Conservation (phyloP, 2,797 vertebrate species). For the Pelodytes ibericus region DNA sequence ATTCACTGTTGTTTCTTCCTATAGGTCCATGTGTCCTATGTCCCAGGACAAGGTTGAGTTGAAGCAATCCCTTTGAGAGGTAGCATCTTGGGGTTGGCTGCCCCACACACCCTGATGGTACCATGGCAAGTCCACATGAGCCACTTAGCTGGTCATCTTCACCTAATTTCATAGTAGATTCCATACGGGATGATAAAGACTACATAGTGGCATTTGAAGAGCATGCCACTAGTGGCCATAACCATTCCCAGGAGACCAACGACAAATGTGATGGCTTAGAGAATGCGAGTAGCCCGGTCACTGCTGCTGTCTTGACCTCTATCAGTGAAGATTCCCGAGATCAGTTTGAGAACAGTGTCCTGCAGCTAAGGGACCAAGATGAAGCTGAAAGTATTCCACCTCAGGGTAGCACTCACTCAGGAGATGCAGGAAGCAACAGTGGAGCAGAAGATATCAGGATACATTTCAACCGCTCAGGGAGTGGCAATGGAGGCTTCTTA, state of each 20-base stretch:
- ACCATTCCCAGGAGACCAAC: constrained; percentile 61
- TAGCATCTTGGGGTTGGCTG: constrained; percentile 59
- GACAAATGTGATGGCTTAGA: constrained; percentile 70
- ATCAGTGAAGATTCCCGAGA: constrained; percentile 89
- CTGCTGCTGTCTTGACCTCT: constrained; percentile 78
- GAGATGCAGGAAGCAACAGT: constrained; percentile 72
- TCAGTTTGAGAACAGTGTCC: constrained; percentile 95
- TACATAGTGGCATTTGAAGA: constrained; percentile 66
- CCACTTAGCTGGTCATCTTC: constrained; percentile 88
- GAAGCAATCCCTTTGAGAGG: constrained; percentile 20
- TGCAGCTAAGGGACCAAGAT: constrained; percentile 90
- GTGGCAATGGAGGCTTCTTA: constrained; percentile 89
- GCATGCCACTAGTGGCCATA: constrained; percentile 55
- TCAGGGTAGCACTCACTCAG: constrained; percentile 71
- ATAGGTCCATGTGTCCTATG: constrained; percentile 67
- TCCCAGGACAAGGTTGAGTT: constrained; percentile 53
- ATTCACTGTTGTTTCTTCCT: constrained; percentile 19
- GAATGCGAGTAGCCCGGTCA: constrained; percentile 73
- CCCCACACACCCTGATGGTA: constrained; percentile 86
- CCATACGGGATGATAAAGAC: constrained; percentile 87
- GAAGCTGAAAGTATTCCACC: constrained; percentile 75
- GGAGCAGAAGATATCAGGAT: constrained; percentile 88
- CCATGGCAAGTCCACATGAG: constrained; percentile 95
- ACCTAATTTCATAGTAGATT: constrained; percentile 81
- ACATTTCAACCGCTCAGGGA: constrained; percentile 89